Percentiles rank a stretch among this genome's conserved stretches.
Conservation (phyloP, 2,888 invertebrate species). For the Ecdyonurus torrentis region DNA sequence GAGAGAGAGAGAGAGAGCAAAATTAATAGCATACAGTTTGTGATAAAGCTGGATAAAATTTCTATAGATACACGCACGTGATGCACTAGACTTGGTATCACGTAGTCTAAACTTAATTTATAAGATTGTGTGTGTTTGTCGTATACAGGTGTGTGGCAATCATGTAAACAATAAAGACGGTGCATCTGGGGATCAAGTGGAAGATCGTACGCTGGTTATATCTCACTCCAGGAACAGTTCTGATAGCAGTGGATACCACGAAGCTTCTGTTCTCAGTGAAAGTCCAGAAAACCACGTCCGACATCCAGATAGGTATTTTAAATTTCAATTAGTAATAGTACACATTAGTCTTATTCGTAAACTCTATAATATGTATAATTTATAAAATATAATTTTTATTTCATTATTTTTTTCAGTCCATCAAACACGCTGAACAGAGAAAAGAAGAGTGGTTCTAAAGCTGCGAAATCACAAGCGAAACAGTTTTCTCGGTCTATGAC, state of each 20-base stretch:
- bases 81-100: too few species aligned
- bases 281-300: slow-evolving; percentile 27
- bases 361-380: too few species aligned
- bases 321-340: too few species aligned
- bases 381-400: too few species aligned
- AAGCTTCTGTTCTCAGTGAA: slow-evolving; percentile 45
- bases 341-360: too few species aligned
- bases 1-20: too few species aligned
- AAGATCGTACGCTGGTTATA: slow-evolving; percentile 24
- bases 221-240: slow-evolving; percentile 54
- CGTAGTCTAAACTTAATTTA: too few species aligned
- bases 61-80: too few species aligned
- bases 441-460: not conserved
- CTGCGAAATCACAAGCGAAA: not conserved
- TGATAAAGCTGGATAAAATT: too few species aligned
- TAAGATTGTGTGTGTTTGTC: not conserved
- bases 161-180: too few species aligned
- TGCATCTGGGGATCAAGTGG: too few species aligned
- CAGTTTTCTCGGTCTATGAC: slow-evolving; percentile 15
- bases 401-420: not conserved
- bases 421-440: not conserved
- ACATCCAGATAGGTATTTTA: not conserved
- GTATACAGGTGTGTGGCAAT: not conserved
- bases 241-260: slow-evolving; percentile 56
- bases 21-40: too few species aligned